A percentile compares a stretch with the other conserved stretches of the same genome.
Conservation (phyloP, 2,797 vertebrate genomes). For the Gambelia wislizenii region DNA sequence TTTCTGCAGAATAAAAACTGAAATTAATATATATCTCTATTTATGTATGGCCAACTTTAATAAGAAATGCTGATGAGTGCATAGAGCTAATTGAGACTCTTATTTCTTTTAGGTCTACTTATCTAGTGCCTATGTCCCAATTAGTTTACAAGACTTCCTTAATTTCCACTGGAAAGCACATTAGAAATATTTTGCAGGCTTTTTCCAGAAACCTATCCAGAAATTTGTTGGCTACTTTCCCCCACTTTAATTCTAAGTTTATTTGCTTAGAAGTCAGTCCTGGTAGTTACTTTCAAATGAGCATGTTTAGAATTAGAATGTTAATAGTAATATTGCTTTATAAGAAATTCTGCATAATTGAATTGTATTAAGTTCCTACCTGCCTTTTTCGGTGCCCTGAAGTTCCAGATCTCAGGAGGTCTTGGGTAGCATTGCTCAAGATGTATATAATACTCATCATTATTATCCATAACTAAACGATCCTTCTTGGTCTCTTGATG, state of each 20-base stretch:
- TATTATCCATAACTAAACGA: conserved; percentile 74
- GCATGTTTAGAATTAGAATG: not conserved
- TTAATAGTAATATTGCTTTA: not conserved
- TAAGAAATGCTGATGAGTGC: not conserved
- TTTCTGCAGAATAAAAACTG: not conserved
- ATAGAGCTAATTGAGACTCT: not conserved
- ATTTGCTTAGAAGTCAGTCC: not conserved
- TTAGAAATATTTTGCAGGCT: not conserved
- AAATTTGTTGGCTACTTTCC: not conserved
- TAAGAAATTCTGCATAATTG: not conserved
- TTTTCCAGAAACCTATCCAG: not conserved
- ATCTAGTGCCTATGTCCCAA: not conserved
- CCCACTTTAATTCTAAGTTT: not conserved
- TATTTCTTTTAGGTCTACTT: not conserved
- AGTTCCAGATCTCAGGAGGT: conserved; percentile 72
- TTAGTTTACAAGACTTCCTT: not conserved
- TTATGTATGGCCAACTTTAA: not conserved
- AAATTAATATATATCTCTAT: not conserved
- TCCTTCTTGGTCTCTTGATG: conserved; percentile 69
- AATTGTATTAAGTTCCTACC: conserved; percentile 40
- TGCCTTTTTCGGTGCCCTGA: conserved; percentile 50
- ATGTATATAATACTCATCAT: conserved; percentile 73
- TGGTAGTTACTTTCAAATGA: not conserved
- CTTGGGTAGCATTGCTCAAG: conserved; percentile 73
- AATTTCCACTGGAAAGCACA: not conserved